Percentiles rank a stretch among this genome's conserved stretches.
phyloP scores from a whole-genome alignment of 1,140 invertebrate genomes.

The Idris sp. region DNA sequence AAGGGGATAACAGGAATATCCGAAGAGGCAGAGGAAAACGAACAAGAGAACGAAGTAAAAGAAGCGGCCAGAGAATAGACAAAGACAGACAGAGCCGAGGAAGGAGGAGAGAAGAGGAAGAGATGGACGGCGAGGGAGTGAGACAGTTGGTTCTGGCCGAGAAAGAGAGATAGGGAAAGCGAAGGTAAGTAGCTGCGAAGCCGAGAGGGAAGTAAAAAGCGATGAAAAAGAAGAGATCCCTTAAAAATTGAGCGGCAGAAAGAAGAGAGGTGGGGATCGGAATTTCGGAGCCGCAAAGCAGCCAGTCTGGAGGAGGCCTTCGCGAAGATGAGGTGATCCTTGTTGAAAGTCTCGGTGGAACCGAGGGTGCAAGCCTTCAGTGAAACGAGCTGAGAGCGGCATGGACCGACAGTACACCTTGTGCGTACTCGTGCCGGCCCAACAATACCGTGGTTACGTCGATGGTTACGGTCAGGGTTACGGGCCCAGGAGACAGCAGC shows the following conservation, averaged over 20 bases:
- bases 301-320: conserved; percentile 77
- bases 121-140: conserved; percentile 27
- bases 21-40: too few species aligned
- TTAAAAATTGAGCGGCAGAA: conserved; percentile 77
- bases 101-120: conserved; percentile 38
- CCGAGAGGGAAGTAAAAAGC: conserved; percentile 56
- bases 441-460: conserved; percentile 75
- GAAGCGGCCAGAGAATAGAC: too few species aligned
- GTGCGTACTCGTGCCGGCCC: conserved; percentile 77
- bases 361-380: too few species aligned
- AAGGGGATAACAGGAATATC: conserved; percentile 23
- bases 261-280: conserved; percentile 77
- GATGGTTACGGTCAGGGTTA: conserved; percentile 67
- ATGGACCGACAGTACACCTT: conserved; percentile 78
- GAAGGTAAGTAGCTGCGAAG: neutral
- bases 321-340: conserved; percentile 76
- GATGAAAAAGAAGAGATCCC: conserved; percentile 73
- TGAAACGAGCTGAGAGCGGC: too few species aligned
- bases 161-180: neutral
- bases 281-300: conserved; percentile 76
- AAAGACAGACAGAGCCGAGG: too few species aligned
- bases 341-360: conserved; percentile 22
- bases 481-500: conserved; percentile 47
- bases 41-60: too few species aligned
- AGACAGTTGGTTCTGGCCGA: conserved; percentile 8